Conservation (phyloP, 2,113 vertebrate genomes). For the Chinchilla lanigera region DNA sequence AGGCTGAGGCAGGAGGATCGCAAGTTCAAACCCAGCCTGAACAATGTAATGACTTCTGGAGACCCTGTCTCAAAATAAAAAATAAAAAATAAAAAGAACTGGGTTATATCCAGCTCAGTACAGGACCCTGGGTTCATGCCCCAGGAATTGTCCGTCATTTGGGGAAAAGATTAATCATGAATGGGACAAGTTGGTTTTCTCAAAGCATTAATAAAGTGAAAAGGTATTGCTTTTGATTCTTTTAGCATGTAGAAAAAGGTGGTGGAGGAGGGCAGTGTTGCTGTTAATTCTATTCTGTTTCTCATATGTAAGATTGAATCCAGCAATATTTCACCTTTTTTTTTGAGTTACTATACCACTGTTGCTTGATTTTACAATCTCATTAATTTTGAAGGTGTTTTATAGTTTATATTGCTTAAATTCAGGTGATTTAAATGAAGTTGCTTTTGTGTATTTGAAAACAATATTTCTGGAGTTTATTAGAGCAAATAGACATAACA, state of each 20-base stretch:
- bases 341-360: background rate
- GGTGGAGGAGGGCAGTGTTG: background rate
- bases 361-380: slow-evolving; percentile 10
- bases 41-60: background rate
- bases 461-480: slow-evolving; percentile 10
- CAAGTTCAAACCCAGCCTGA: background rate
- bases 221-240: background rate
- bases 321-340: background rate
- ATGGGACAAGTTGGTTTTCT: background rate
- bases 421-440: slow-evolving; percentile 29
- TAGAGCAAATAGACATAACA: slow-evolving; percentile 21
- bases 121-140: background rate
- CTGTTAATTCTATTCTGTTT: background rate
- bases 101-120: background rate
- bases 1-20: background rate
- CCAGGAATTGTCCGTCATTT: background rate
- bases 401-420: background rate
- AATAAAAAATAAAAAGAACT: background rate
- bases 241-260: background rate
- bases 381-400: background rate
- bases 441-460: slow-evolving; percentile 24
- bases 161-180: background rate
- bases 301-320: background rate
- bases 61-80: background rate
- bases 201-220: background rate